Conservation (phyloP, 2,113 vertebrate genomes). For the Hypocryptadius cinnamomeus region DNA sequence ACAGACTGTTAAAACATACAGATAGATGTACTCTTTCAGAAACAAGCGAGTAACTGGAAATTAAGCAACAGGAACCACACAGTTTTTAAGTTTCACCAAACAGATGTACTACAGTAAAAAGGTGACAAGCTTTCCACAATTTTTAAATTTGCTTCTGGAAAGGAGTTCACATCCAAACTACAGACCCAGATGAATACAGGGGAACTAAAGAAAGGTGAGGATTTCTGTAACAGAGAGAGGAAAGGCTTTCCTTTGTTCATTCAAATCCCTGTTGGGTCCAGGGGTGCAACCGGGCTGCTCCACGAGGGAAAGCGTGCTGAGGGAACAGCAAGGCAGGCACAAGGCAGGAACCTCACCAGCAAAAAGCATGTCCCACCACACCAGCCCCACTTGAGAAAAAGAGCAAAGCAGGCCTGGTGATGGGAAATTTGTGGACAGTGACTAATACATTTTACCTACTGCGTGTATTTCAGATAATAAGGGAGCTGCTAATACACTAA, state of each 20-base stretch:
- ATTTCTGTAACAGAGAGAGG: neutral
- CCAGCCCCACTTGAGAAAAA: neutral
- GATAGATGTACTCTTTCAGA: neutral
- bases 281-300: neutral
- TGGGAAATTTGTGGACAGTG: neutral
- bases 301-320: fast-evolving
- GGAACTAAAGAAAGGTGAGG: neutral
- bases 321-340: neutral
- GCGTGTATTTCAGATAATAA: neutral
- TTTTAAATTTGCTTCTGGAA: neutral
- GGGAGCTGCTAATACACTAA: neutral
- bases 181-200: neutral
- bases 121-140: neutral
- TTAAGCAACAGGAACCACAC: neutral
- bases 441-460: neutral
- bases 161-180: neutral
- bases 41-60: neutral
- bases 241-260: neutral
- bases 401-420: neutral
- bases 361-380: neutral
- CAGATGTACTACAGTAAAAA: neutral
- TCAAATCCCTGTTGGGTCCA: neutral
- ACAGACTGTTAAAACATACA: neutral
- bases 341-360: neutral
- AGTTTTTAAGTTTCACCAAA: neutral